Base-by-base conservation (phyloP, 2,888 invertebrate species). In the Nesidiocoris tenuis region DNA sequence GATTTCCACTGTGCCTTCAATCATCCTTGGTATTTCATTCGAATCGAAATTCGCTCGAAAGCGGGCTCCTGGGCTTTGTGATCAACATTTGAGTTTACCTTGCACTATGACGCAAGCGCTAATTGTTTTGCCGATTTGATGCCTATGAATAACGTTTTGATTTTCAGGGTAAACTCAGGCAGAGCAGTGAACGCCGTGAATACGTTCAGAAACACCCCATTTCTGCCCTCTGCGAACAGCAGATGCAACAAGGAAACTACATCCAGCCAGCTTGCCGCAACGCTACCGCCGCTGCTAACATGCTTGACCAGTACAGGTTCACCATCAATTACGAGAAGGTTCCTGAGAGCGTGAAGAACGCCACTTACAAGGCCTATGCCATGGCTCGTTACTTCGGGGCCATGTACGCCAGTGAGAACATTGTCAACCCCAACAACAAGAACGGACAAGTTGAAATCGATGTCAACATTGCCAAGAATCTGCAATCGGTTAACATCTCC, bases 181-280 rank as follows among this genome's bases (percentile, higher is more conserved):
- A 88, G 81, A 87, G 86, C 79, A 81, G 86, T 18, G 83, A 84
- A 64, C 85, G 86, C 77, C 84, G 84, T 23, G 84, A 87, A 76
- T 84, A 84, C 76, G 82, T 90, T 2, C 83, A 84, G 75, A 82
- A 85, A 24, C 83, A 83, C 64, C 85, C 84, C 1, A 80, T 84
- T 67, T 86, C 85, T 74, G 84, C 86, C 75, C 83, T 86, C 80
- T 88, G 88, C 81, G 80, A 83, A 59, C 81, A 85, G 75, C 85
- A 89, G 80, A 87, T 87, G 81, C 82, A 85, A 77, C 81, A 85
- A 71, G 87, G 87, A 24, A 87, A 90, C 82, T 83, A 86, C 78
- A 87, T 87, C 81, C 85, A 88, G 76, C 83, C 84, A 1, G 86
- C 86, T 75, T 90, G 90, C 82, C 86, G 87, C 75, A 85, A 87